Evolutionary conservation across 2,888 invertebrate genomes (phyloP).

Genomic region (Cistogaster globosa): DNA sequence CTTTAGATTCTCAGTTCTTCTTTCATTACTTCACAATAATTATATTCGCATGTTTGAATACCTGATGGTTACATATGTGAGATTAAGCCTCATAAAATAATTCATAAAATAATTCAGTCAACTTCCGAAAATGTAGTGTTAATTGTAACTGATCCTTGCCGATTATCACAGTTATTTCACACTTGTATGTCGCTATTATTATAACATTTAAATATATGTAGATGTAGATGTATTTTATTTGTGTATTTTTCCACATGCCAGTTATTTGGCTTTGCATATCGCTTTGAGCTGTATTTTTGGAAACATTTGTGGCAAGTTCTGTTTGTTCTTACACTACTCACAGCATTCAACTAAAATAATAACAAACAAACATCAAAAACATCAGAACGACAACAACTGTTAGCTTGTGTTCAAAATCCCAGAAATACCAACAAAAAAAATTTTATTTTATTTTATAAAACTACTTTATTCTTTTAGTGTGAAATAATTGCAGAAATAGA

Average conservation of each 20-base stretch:
- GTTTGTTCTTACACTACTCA: conserved; percentile 10
- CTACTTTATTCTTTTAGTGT: conserved; percentile 59
- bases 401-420: conserved; percentile 58
- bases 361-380: conserved; percentile 37
- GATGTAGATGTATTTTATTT: conserved; percentile 2
- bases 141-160: conserved; percentile 34
- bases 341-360: conserved; percentile 34
- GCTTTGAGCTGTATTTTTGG: conserved; percentile 51
- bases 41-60: neutral
- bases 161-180: conserved; percentile 19
- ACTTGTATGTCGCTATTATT: conserved; percentile 3
- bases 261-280: conserved; percentile 42
- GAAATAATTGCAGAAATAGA: conserved; percentile 60
- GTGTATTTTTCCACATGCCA: conserved; percentile 15
- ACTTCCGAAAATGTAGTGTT: conserved; percentile 22
- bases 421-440: conserved; percentile 12
- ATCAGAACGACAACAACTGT: conserved; percentile 50
- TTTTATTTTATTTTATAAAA: neutral
- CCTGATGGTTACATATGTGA: neutral
- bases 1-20: too few relatives aligned
- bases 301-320: conserved; percentile 54
- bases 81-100: too few relatives aligned
- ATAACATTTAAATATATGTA: neutral
- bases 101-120: neutral
- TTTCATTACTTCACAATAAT: too few relatives aligned